phyloP scores from a whole-genome alignment of 2,113 vertebrate species.

The Phylloscopus trochilus region DNA sequence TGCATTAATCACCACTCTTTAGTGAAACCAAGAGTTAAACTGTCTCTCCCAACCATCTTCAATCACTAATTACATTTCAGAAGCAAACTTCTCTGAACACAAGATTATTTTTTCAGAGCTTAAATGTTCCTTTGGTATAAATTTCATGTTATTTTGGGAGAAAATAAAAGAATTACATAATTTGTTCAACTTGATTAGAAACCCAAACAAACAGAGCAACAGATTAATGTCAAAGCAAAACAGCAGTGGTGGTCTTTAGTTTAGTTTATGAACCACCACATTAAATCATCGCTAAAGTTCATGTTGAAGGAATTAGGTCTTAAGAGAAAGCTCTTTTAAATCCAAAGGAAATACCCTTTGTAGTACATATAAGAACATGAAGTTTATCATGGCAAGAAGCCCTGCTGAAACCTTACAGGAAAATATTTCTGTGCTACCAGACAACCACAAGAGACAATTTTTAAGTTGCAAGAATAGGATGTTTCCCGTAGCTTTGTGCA shows the following conservation, averaged over 20 bases:
- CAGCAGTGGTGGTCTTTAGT: background rate
- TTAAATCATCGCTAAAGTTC: background rate
- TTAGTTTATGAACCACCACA: background rate
- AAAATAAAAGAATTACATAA: background rate
- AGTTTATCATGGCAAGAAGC: slow-evolving; percentile 34
- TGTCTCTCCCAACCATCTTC: background rate
- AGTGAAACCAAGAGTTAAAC: background rate
- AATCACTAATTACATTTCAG: background rate
- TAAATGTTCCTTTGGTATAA: background rate
- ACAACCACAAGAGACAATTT: slow-evolving; percentile 51
- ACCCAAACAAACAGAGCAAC: background rate
- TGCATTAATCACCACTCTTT: background rate
- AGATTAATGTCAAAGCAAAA: background rate
- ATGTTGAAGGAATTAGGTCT: background rate
- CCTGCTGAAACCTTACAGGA: slow-evolving; percentile 7
- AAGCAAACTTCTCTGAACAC: background rate
- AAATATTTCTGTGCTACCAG: slow-evolving; percentile 46
- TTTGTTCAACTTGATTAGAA: background rate
- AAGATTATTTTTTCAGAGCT: background rate
- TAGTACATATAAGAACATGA: background rate
- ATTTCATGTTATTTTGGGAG: background rate
- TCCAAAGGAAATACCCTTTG: slow-evolving; percentile 45
- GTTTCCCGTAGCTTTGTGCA: background rate
- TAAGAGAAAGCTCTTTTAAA: slow-evolving; percentile 12
- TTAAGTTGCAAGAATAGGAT: slow-evolving; percentile 18